Conservation (phyloP, 2,888 invertebrate species). For the Anodontia alba region DNA sequence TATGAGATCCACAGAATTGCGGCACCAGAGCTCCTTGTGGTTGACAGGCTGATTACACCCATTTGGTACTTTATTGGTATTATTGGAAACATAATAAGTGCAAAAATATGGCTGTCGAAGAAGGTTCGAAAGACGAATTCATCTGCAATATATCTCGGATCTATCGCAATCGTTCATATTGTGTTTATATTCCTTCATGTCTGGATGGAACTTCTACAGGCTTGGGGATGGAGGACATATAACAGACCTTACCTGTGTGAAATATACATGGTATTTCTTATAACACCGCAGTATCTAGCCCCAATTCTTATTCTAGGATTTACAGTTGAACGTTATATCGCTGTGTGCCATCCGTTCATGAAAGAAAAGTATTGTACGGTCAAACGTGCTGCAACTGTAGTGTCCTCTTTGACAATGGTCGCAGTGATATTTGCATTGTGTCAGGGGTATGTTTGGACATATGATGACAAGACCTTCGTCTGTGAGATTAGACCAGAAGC, state of each 20-base stretch:
- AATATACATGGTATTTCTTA: slow-evolving; percentile 76
- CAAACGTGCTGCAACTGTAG: slow-evolving; percentile 74
- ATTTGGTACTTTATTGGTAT: slow-evolving; percentile 82
- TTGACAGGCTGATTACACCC: slow-evolving; percentile 81
- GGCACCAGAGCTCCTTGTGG: slow-evolving; percentile 72
- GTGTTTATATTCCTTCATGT: slow-evolving; percentile 80
- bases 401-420: slow-evolving; percentile 65
- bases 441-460: slow-evolving; percentile 82
- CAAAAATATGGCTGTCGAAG: slow-evolving; percentile 81
- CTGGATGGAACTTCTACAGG: slow-evolving; percentile 79
- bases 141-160: slow-evolving; percentile 83
- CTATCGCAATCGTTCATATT: slow-evolving; percentile 81
- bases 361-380: slow-evolving; percentile 82
- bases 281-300: slow-evolving; percentile 80
- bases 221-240: slow-evolving; percentile 79
- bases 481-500: slow-evolving; percentile 56
- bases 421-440: slow-evolving; percentile 66
- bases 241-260: slow-evolving; percentile 76
- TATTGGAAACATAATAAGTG: slow-evolving; percentile 81
- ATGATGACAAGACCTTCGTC: slow-evolving; percentile 65
- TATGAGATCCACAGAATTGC: slow-evolving; percentile 51
- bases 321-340: slow-evolving; percentile 83
- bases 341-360: slow-evolving; percentile 80
- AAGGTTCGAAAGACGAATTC: slow-evolving; percentile 82
- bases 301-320: slow-evolving; percentile 83